Percentiles rank a stretch among this genome's conserved stretches.
phyloP scores from a whole-genome alignment of 1,140 invertebrate species.

The Magallana angulata region DNA sequence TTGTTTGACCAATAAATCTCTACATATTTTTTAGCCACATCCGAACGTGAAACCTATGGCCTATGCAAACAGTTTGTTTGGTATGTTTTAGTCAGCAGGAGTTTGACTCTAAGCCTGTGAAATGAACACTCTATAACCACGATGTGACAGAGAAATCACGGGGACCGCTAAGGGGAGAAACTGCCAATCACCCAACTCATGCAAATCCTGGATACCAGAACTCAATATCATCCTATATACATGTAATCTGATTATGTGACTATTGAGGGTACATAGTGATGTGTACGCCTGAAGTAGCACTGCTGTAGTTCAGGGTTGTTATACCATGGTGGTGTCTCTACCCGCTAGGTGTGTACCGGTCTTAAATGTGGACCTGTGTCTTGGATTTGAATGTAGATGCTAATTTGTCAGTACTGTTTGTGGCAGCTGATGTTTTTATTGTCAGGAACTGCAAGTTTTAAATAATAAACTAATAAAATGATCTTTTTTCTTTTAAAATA shows the following conservation, averaged over 20 bases:
- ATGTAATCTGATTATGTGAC: neutral
- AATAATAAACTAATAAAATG: neutral
- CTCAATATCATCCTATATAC: neutral
- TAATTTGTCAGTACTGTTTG: neutral
- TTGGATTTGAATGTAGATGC: neutral
- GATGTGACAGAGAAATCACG: neutral
- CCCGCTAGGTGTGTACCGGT: neutral
- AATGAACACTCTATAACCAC: neutral
- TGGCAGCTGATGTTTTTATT: slow-evolving; percentile 26
- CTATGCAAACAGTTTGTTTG: slow-evolving; percentile 85
- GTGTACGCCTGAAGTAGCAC: neutral
- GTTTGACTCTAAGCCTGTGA: neutral
- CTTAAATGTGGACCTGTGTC: neutral
- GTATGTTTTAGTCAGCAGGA: slow-evolving; percentile 64
- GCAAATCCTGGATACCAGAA: neutral
- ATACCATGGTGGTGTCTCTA: too few relatives aligned
- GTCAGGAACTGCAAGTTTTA: neutral
- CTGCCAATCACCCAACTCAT: too few relatives aligned
- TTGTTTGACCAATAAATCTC: too few relatives aligned
- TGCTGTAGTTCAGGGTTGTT: neutral
- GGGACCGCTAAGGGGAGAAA: too few relatives aligned
- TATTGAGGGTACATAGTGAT: neutral
- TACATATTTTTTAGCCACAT: slow-evolving; percentile 83
- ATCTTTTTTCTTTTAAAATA: neutral
- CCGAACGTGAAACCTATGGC: slow-evolving; percentile 98